phyloP scores from a whole-genome alignment of 2,888 invertebrate genomes.

The Anarsia innoxiella region DNA sequence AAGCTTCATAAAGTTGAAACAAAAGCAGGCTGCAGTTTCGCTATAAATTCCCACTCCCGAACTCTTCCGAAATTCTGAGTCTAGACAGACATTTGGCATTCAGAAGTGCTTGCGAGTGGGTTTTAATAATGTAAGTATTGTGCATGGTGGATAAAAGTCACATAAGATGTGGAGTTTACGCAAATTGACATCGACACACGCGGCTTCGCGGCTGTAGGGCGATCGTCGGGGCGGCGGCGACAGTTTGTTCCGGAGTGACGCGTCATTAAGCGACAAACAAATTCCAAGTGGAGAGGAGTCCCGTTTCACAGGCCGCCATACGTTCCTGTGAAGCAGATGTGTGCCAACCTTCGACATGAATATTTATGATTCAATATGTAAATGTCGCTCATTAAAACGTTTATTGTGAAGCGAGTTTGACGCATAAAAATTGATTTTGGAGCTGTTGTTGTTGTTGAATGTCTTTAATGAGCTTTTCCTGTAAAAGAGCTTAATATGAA shows the following conservation, averaged over 20 bases:
- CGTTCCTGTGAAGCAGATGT: conserved; percentile 26
- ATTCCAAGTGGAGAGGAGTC: conserved; percentile 20
- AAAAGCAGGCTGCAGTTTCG: not conserved
- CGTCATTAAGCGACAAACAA: conserved; percentile 26
- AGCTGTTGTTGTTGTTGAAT: conserved; percentile 6
- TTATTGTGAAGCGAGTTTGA: conserved; percentile 27
- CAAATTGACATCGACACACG: conserved; percentile 21
- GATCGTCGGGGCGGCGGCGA: conserved; percentile 5
- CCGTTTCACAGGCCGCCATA: conserved; percentile 15
- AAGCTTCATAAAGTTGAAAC: not conserved
- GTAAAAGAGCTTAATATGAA: conserved; percentile 15
- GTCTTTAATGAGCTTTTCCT: conserved; percentile 4
- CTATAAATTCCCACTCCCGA: not conserved
- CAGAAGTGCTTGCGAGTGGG: not conserved
- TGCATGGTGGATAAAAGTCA: conserved; percentile 1
- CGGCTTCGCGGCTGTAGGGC: no score
- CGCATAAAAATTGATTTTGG: conserved; percentile 22
- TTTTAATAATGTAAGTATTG: conserved; percentile 9
- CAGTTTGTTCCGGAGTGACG: conserved; percentile 19
- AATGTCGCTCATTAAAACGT: conserved; percentile 37
- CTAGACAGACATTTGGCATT: conserved; percentile 2
- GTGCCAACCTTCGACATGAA: conserved; percentile 34
- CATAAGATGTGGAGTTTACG: conserved; percentile 11
- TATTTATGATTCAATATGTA: conserved; percentile 40
- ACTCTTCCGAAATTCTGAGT: conserved; percentile 1